phyloP scores from a whole-genome alignment of 1,140 invertebrate genomes.

The Trinorchestia longiramus region DNA sequence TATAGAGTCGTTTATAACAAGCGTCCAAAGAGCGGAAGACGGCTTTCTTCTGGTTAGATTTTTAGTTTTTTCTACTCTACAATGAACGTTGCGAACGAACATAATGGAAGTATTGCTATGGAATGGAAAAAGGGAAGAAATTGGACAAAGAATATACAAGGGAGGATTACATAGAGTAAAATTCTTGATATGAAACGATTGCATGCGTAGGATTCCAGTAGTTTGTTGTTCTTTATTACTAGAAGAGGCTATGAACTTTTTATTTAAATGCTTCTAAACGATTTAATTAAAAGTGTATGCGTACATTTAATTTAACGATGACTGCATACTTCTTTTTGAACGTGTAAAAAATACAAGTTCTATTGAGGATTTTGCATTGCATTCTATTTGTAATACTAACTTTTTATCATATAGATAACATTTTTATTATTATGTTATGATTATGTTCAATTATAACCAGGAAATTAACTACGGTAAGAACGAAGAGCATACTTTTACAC shows the following conservation, averaged over 20 bases:
- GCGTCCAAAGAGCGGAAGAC: slow-evolving; percentile 1
- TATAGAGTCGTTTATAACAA: slow-evolving; percentile 36
- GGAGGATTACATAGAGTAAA: background rate
- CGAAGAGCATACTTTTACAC: too few species aligned
- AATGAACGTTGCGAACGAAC: background rate
- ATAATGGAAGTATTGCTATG: background rate
- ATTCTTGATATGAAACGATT: background rate
- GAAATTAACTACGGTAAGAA: too few species aligned
- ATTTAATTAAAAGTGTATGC: too few species aligned
- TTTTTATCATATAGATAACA: too few species aligned
- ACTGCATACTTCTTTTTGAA: too few species aligned
- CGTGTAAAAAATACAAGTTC: too few species aligned
- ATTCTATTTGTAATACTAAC: too few species aligned
- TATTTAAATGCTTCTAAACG: too few species aligned
- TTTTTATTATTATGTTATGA: too few species aligned
- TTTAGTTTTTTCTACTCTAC: background rate
- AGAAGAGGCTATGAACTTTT: background rate
- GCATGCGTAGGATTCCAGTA: background rate
- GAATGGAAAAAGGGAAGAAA: background rate
- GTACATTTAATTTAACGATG: too few species aligned
- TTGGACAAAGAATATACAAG: background rate
- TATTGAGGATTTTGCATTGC: too few species aligned
- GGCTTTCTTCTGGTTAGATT: background rate
- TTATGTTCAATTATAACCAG: too few species aligned
- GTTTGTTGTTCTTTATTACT: background rate